Evolutionary conservation across 2,113 vertebrate species (phyloP).

Genomic region (Pica pica): DNA sequence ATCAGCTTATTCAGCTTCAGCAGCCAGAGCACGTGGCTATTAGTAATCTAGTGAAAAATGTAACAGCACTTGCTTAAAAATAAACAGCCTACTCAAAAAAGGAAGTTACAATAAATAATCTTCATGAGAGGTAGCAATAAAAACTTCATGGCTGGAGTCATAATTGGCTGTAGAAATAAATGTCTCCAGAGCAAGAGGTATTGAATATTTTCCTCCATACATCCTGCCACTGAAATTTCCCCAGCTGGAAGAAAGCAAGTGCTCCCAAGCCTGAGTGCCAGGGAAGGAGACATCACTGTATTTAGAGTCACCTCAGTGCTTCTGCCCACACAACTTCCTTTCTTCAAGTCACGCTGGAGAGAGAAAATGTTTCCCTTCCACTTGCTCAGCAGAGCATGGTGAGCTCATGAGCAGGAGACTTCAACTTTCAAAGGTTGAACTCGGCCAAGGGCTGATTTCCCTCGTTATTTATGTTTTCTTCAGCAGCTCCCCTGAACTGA

Average conservation of each 20-base stretch:
- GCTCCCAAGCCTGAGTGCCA: background rate
- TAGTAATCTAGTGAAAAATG: slow-evolving; percentile 70
- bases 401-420: slow-evolving; percentile 55
- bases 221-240: background rate
- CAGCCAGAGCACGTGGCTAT: slow-evolving; percentile 65
- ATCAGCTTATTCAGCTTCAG: slow-evolving; percentile 62
- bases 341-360: slow-evolving; percentile 43
- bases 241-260: background rate
- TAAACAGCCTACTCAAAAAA: slow-evolving; percentile 65
- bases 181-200: background rate
- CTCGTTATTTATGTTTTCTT: slow-evolving; percentile 1
- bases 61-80: slow-evolving; percentile 61
- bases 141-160: background rate
- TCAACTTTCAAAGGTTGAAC: slow-evolving; percentile 29
- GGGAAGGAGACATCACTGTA: background rate
- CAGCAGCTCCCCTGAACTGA: background rate
- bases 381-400: slow-evolving; percentile 44
- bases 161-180: background rate
- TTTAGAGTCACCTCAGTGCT: background rate
- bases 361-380: slow-evolving; percentile 43
- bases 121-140: slow-evolving; percentile 34
- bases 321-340: slow-evolving; percentile 63
- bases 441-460: background rate
- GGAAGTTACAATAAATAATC: slow-evolving; percentile 61
- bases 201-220: background rate